These are phyloP conservation scores for Clusia tigrina DNA, from an alignment of 2,888 invertebrate species.

Conservation along the genomic window DNA sequence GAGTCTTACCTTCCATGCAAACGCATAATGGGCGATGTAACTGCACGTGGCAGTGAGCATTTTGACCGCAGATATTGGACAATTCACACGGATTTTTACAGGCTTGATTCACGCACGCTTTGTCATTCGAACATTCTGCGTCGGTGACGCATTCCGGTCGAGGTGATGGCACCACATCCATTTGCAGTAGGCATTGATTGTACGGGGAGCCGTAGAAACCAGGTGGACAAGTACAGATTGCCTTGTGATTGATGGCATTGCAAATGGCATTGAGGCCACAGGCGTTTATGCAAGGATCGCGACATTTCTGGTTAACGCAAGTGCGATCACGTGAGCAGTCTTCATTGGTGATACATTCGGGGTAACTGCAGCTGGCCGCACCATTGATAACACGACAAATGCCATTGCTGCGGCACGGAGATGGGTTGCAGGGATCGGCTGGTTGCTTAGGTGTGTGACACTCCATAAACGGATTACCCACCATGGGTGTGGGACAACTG, in stretches of 20 bases:
- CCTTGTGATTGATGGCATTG: conserved; percentile 80
- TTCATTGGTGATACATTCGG: conserved; percentile 88
- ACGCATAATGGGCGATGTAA: conserved; percentile 83
- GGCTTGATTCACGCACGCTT: conserved; percentile 79
- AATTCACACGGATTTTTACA: conserved; percentile 80
- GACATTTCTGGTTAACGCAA: conserved; percentile 83
- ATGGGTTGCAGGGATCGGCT: conserved; percentile 82
- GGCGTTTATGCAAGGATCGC: conserved; percentile 82
- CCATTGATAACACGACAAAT: conserved; percentile 78
- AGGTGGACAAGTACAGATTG: conserved; percentile 82
- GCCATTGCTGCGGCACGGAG: conserved; percentile 84
- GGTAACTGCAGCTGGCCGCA: conserved; percentile 79
- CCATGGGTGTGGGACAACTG: conserved; percentile 74
- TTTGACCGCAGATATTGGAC: conserved; percentile 75
- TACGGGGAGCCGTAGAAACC: conserved; percentile 82
- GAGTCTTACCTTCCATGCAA: conserved; percentile 69
- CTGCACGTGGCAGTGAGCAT: conserved; percentile 81
- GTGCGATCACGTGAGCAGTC: conserved; percentile 84
- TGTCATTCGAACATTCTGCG: conserved; percentile 81
- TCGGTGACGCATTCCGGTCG: conserved; percentile 80
- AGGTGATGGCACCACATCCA: conserved; percentile 66
- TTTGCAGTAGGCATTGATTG: conserved; percentile 72
- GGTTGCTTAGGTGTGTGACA: conserved; percentile 67
- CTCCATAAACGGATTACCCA: conserved; percentile 83
- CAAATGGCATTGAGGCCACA: conserved; percentile 87